A percentile compares a stretch with the other conserved stretches of the same genome.
Evolutionary conservation across 1,140 invertebrate genomes (phyloP).

Genomic region (Bombus impatiens): DNA sequence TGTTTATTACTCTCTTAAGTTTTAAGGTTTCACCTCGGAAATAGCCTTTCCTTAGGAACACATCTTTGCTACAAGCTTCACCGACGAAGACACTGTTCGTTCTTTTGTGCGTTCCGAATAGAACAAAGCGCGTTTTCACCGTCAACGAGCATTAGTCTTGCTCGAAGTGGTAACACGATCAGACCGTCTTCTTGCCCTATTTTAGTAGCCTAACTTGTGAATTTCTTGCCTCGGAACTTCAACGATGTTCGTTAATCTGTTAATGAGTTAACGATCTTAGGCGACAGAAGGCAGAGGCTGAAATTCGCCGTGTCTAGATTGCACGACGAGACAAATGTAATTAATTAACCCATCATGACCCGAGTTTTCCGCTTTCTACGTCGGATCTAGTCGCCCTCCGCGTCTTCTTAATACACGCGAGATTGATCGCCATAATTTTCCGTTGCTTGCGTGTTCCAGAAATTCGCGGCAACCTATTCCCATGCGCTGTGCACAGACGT

Average conservation of each 20-base stretch:
- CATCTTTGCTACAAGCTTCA: too few relatives aligned
- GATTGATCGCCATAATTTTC: constrained; percentile 41
- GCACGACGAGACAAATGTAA: constrained; percentile 35
- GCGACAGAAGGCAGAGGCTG: constrained; percentile 3
- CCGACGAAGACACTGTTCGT: too few relatives aligned
- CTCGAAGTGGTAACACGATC: background rate
- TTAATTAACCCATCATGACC: constrained; percentile 46
- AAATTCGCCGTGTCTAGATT: constrained; percentile 1
- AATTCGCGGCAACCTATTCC: background rate
- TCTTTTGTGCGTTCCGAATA: too few relatives aligned
- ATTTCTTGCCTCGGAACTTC: constrained; percentile 14
- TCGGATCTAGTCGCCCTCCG: background rate
- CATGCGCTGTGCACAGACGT: background rate
- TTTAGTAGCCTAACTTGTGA: background rate
- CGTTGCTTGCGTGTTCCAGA: background rate
- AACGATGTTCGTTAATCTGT: constrained; percentile 10
- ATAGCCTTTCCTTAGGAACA: too few relatives aligned
- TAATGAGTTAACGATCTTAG: constrained; percentile 38
- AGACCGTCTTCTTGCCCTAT: background rate
- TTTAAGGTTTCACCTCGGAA: too few relatives aligned
- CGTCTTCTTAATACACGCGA: constrained; percentile 24
- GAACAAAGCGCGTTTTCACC: background rate
- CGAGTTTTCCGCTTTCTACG: constrained; percentile 14
- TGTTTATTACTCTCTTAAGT: too few relatives aligned
- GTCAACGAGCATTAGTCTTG: background rate